phyloP scores from a whole-genome alignment of 2,797 vertebrate genomes.

The Hemibagrus guttatus region DNA sequence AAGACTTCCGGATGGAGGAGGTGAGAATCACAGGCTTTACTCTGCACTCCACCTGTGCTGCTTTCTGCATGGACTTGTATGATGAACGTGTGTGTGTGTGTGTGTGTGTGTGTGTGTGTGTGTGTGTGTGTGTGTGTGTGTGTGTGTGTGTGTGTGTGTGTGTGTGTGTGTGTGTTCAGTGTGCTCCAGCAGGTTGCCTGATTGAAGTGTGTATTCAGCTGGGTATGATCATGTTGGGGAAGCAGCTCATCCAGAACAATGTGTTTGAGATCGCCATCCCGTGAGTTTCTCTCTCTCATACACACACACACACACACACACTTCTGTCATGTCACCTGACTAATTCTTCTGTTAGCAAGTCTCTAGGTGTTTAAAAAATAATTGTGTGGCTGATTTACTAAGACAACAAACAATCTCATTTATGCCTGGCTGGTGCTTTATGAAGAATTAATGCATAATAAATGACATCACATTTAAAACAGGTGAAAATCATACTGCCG shows the following conservation, averaged over 20 bases:
- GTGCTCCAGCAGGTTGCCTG: constrained; percentile 95
- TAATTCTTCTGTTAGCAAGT: background rate
- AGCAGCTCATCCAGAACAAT: constrained; percentile 98
- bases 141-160: constrained; percentile 27
- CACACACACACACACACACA: constrained; percentile 2
- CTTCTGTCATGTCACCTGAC: background rate
- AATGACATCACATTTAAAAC: background rate
- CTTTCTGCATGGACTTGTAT: constrained; percentile 6
- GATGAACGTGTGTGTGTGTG: constrained; percentile 22
- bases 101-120: constrained; percentile 19
- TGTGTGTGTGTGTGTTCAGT: constrained; percentile 64
- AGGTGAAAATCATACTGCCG: background rate
- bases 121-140: constrained; percentile 26
- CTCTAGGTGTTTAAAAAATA: no score
- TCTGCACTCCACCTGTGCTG: no score
- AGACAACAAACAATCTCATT: no score
- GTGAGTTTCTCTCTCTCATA: constrained; percentile 76
- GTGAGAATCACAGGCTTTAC: constrained; percentile 63
- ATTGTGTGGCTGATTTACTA: no score
- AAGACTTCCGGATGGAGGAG: constrained; percentile 94
- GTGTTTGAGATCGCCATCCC: constrained; percentile 96
- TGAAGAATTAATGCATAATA: background rate
- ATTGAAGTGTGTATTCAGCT: constrained; percentile 98
- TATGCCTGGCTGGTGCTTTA: background rate
- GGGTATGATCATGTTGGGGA: constrained; percentile 98